Base-by-base conservation (phyloP, 2,113 vertebrate genomes). In the Bos javanicus region DNA sequence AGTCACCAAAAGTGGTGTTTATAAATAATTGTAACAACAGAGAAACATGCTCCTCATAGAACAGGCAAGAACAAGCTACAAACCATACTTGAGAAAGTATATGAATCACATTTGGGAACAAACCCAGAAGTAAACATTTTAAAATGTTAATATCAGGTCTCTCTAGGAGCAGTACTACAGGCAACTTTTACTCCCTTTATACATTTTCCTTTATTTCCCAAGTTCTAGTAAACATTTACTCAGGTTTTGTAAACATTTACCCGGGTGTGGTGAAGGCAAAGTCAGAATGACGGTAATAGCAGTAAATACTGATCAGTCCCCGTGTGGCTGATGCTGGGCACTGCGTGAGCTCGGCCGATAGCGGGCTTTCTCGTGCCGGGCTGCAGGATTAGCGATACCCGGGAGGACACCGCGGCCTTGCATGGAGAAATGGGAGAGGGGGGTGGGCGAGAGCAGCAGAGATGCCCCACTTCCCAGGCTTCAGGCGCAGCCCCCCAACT, bases 71-170 rank as follows among this genome's bases (percentile, higher is more conserved):
- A 30, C n/a, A 30, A 15, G 43, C 25, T 7, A 1, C 39, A 48
- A 7, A 4, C 21, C 43, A 4, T 0, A 25, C 5, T 0, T 13
- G n/a, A 12, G 14, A 46, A 15, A 64, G 21, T 3, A 2, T 1
- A 2, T 30, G 81, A 39, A 14, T 78, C 89, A 64, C 33, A 1
- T 59, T 39, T 6, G n/a, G 90, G 64, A 36, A n/a, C 23, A 50
- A 43, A 16, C 64, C 83, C 48, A 25, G 13, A 33, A 2, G 36
- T 1, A 43, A 8, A 87, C 13, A 36, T 28, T 17, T 14, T 33
- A 28, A 56, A 78, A 54, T 11, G 39, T 25, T 57, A 5, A 15
- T 10, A 11, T 56, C 60, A 12, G 80, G 39, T 46, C 50, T 46
- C 81, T 48, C 48, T 2, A 0, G 62, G 23, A 48, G 56, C 13